Base-by-base conservation (phyloP, 2,797 vertebrate genomes). In the Gorsachius magnificus region DNA sequence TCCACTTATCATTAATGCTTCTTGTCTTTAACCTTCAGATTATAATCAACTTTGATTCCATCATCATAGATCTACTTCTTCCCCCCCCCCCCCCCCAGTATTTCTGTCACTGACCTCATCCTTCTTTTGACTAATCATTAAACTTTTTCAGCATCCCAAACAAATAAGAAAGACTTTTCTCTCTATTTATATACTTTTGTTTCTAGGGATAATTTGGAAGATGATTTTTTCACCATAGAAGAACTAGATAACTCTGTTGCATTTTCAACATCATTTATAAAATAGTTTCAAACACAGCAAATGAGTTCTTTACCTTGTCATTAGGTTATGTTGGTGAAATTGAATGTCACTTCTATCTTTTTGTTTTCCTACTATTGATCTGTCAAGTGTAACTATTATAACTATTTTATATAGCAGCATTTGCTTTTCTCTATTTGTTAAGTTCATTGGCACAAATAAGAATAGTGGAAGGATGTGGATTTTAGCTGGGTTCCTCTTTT, bases 191-290 rank as follows among this genome's bases (percentile, higher is more conserved):
- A 36, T 5, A 58, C 2, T 41, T 36, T n/a, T 53, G 0, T 83
- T 91, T 54, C 18, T 56, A 53, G 4, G 7, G 4, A 17, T 65
- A 58, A 17, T 75, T 56, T 83, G 29, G 64, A 79, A 72, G 35
- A 61, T 8, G 1, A 57, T 79, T 81, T 82, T 36, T 83, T 92
- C 24, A 15, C 26, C 14, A 21, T 6, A 68, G n/a, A 77, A 75
- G 21, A 22, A 74, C 36, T 76, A 45, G n/a, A 46, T 85, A 84
- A 78, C 16, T 77, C 70, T 93, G 35, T 41, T 76, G 24, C 8
- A 43, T 89, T 96, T 95, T 82, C 33, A 83, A 87, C 31, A 71
- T 81, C 12, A 82, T 91, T 95, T 94, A 79, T 29, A 94, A 87
- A 35, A 10, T 22, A 70, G 15, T 57, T 96, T 97, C 74, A 94